Evolutionary conservation across 2,888 invertebrate genomes (phyloP).

Genomic region (Therioaphis trifolii): DNA sequence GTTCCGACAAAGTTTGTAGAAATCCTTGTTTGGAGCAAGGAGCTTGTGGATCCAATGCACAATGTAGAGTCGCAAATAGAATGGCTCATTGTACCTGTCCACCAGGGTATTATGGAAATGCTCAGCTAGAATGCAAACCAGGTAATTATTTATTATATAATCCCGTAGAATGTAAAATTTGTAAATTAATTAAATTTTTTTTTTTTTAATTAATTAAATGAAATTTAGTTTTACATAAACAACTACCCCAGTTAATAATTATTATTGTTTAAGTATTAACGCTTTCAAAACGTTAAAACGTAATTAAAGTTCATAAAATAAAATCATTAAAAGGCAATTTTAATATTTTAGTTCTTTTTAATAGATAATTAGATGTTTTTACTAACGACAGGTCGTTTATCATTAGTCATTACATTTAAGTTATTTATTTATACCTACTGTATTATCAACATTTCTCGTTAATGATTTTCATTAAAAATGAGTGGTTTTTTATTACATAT

Average conservation of each 20-base stretch:
- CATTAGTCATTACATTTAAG: too few species aligned
- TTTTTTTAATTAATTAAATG: neutral
- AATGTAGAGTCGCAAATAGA: conserved; percentile 82
- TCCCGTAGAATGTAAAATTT: neutral
- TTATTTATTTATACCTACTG: too few species aligned
- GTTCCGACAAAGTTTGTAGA: conserved; percentile 77
- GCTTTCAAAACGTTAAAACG: neutral
- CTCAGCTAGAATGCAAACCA: conserved; percentile 77
- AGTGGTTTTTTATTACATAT: too few species aligned
- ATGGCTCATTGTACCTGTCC: conserved; percentile 83
- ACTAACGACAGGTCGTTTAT: too few species aligned
- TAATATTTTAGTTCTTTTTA: too few species aligned
- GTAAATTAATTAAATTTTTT: neutral
- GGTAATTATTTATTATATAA: conserved; percentile 68
- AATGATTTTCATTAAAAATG: too few species aligned
- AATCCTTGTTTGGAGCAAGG: conserved; percentile 83
- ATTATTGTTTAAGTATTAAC: neutral
- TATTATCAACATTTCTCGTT: too few species aligned
- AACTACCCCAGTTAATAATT: neutral
- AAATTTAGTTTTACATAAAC: neutral
- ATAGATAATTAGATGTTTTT: too few species aligned
- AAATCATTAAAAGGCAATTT: neutral
- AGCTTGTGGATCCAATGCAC: conserved; percentile 85
- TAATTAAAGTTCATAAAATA: neutral
- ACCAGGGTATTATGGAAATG: conserved; percentile 79